Evolutionary conservation across 2,113 vertebrate species (phyloP).

Genomic region (Takifugu flavidus): DNA sequence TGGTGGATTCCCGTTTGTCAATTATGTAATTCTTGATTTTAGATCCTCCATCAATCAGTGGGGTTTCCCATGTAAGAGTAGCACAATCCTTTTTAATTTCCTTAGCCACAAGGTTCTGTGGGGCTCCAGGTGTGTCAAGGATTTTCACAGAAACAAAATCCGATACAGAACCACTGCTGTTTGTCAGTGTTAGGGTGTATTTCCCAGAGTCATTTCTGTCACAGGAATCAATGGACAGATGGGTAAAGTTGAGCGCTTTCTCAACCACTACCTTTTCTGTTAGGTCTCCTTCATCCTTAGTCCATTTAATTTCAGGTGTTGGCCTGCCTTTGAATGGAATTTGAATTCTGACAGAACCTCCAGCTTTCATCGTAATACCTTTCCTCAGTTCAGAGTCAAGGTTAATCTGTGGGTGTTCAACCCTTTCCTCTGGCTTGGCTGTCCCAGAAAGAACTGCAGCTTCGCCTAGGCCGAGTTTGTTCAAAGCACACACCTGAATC

Average conservation of each 20-base stretch:
- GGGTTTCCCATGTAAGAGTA: constrained; percentile 88
- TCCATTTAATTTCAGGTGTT: constrained; percentile 89
- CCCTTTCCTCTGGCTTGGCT: constrained; percentile 91
- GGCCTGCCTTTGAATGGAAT: constrained; percentile 94
- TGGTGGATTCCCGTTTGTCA: constrained; percentile 94
- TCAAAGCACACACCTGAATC: constrained; percentile 89
- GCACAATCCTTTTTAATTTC: constrained; percentile 89
- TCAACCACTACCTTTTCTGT: constrained; percentile 88
- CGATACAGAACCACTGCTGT: constrained; percentile 90
- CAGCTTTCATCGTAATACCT: constrained; percentile 89
- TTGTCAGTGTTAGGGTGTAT: constrained; percentile 87
- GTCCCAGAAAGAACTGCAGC: constrained; percentile 83
- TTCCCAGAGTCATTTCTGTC: constrained; percentile 95
- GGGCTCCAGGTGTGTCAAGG: constrained; percentile 92
- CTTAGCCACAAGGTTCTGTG: constrained; percentile 86
- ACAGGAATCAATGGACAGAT: constrained; percentile 93
- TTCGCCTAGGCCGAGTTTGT: constrained; percentile 94
- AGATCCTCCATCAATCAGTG: constrained; percentile 90
- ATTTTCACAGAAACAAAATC: constrained; percentile 95
- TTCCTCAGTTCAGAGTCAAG: constrained; percentile 94
- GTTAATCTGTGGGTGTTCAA: constrained; percentile 89
- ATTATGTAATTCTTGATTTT: constrained; percentile 96
- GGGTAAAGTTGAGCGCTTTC: constrained; percentile 85
- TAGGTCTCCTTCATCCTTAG: constrained; percentile 89
- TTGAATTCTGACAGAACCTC: constrained; percentile 87